Evolutionary conservation across 2,888 invertebrate genomes (phyloP).

Genomic region (Anticlea derivata): DNA sequence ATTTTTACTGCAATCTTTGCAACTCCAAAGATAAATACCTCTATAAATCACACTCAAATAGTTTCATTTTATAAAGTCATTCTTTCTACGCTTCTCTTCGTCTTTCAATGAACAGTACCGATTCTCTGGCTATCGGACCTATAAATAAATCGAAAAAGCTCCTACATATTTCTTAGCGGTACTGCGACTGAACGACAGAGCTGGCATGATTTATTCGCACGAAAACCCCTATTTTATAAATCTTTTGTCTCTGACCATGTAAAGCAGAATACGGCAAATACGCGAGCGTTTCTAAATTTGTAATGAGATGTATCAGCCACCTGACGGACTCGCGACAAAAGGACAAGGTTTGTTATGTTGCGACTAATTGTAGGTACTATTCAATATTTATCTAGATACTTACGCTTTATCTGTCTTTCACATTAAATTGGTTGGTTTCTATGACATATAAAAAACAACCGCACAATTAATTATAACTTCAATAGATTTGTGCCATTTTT

Average conservation of each 20-base stretch:
- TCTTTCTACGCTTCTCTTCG: slow-evolving; percentile 20
- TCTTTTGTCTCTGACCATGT: slow-evolving; percentile 32
- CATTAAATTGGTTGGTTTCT: background rate
- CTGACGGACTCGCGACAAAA: slow-evolving; percentile 17
- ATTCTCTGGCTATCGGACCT: slow-evolving; percentile 48
- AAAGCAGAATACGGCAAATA: slow-evolving; percentile 19
- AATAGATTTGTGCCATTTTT: too few species aligned
- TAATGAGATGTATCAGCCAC: slow-evolving; percentile 24
- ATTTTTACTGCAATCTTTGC: background rate
- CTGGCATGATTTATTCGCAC: slow-evolving; percentile 58
- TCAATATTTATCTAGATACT: slow-evolving; percentile 10
- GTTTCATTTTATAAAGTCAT: slow-evolving; percentile 12
- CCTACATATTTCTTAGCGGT: slow-evolving; percentile 61
- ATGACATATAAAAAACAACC: too few species aligned
- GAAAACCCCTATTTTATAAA: slow-evolving; percentile 44
- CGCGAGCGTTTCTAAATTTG: slow-evolving; percentile 19
- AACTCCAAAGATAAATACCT: slow-evolving; percentile 7
- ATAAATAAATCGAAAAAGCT: slow-evolving; percentile 55
- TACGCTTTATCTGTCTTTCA: background rate
- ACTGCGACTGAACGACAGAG: slow-evolving; percentile 61
- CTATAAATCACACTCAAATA: slow-evolving; percentile 3
- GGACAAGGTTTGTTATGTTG: slow-evolving; percentile 1
- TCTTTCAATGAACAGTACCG: slow-evolving; percentile 36
- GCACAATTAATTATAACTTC: too few species aligned
- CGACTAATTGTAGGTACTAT: slow-evolving; percentile 2